These are phyloP conservation scores for Bergia puertoricense DNA, from an alignment of 92 coral and sea anemone species.

Conservation along the genomic window DNA sequence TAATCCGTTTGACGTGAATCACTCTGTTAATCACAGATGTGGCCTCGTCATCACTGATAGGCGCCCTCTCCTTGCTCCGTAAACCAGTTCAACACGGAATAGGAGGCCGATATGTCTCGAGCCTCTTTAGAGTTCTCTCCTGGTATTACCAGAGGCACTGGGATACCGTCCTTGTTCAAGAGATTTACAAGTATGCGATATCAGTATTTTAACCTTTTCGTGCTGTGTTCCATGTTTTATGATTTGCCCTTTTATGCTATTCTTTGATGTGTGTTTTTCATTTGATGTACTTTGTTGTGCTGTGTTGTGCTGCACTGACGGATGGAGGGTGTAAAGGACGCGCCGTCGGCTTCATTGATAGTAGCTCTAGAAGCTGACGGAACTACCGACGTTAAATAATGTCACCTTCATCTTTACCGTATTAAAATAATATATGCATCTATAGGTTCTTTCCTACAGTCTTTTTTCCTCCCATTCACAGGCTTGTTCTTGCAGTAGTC, in stretches of 20 bases:
- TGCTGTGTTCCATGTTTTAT: background rate
- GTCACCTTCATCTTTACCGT: too few relatives aligned
- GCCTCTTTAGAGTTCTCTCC: conserved; percentile 77
- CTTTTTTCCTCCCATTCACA: conserved; percentile 1
- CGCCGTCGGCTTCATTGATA: too few relatives aligned
- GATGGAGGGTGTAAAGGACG: too few relatives aligned
- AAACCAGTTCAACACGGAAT: conserved; percentile 82
- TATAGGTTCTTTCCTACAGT: background rate
- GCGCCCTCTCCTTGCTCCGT: conserved; percentile 77
- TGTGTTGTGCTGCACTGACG: background rate
- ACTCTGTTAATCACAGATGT: conserved; percentile 38
- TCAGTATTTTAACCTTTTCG: too few relatives aligned
- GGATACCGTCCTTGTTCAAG: conserved; percentile 81
- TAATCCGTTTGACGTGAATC: background rate
- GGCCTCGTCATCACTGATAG: conserved; percentile 57
- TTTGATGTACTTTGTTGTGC: background rate
- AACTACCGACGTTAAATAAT: too few relatives aligned
- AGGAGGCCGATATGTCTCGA: conserved; percentile 71
- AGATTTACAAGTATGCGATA: conserved; percentile 76
- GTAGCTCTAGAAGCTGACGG: too few relatives aligned
- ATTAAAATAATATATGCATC: too few relatives aligned
- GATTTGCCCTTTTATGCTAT: background rate
- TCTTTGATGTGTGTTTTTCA: background rate
- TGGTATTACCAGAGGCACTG: conserved; percentile 85
- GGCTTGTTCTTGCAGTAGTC: conserved; percentile 81